phyloP scores from a whole-genome alignment of 1,140 invertebrate genomes.

The Heliconius himera region DNA sequence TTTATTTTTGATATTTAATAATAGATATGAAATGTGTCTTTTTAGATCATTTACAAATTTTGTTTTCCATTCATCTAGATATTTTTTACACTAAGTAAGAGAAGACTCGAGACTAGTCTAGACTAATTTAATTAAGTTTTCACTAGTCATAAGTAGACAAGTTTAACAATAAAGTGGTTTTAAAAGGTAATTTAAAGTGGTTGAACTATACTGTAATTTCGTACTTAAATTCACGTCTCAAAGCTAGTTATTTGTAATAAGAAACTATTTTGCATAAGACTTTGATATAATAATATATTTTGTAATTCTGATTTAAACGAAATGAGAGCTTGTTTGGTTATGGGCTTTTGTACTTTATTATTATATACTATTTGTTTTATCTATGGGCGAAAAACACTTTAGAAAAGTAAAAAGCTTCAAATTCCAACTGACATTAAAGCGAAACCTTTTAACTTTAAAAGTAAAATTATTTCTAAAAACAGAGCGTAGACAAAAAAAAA shows the following conservation, averaged over 20 bases:
- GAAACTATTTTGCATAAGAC: not conserved
- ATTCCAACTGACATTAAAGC: not conserved
- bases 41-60: too few relatives aligned
- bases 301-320: not conserved
- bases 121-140: not conserved
- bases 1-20: too few relatives aligned
- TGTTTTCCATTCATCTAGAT: not conserved
- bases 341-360: not conserved
- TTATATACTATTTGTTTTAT: not conserved
- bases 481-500: not conserved
- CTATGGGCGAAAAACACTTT: not conserved
- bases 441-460: not conserved
- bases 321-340: not conserved
- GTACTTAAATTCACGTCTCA: not conserved
- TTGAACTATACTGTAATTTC: not conserved
- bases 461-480: not conserved
- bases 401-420: not conserved
- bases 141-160: not conserved
- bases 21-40: too few relatives aligned
- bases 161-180: not conserved
- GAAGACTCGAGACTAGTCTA: not conserved
- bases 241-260: not conserved
- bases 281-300: not conserved
- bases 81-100: not conserved
- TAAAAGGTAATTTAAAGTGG: not conserved